Conservation (phyloP, 1,140 invertebrate species). For the Neelides sp. region DNA sequence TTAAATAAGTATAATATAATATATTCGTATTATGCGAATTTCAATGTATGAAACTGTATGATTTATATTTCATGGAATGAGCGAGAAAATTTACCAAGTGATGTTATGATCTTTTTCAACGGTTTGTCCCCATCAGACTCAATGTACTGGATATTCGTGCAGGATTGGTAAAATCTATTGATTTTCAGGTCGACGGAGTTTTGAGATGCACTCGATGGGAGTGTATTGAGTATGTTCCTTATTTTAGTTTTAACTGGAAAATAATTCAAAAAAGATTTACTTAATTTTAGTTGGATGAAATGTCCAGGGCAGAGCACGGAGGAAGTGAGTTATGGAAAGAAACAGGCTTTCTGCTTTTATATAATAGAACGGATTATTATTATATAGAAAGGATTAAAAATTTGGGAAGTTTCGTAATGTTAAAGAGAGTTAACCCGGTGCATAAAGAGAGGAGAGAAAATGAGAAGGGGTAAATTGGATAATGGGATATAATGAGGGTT, state of each 20-base stretch:
- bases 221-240: constrained; percentile 34
- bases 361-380: no score
- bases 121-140: constrained; percentile 35
- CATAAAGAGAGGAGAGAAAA: no score
- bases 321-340: background rate
- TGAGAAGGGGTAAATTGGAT: background rate
- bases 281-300: background rate
- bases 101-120: constrained; percentile 35
- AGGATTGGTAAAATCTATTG: constrained; percentile 39
- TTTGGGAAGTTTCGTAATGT: background rate
- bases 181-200: constrained; percentile 37
- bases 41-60: no score
- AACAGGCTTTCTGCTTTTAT: no score
- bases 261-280: background rate
- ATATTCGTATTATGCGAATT: no score
- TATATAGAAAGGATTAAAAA: no score
- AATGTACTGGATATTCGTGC: constrained; percentile 37
- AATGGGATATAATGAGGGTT: no score
- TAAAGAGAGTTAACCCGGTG: constrained; percentile 3
- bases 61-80: background rate
- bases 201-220: constrained; percentile 32
- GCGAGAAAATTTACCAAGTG: constrained; percentile 34
- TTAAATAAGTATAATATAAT: no score
- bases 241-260: constrained; percentile 28
- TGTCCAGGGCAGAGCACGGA: no score